Evolutionary conservation across 2,888 invertebrate species (phyloP), one percentile per base, ranked within the genome.

Genomic region (Melanotus villosus): DNA sequence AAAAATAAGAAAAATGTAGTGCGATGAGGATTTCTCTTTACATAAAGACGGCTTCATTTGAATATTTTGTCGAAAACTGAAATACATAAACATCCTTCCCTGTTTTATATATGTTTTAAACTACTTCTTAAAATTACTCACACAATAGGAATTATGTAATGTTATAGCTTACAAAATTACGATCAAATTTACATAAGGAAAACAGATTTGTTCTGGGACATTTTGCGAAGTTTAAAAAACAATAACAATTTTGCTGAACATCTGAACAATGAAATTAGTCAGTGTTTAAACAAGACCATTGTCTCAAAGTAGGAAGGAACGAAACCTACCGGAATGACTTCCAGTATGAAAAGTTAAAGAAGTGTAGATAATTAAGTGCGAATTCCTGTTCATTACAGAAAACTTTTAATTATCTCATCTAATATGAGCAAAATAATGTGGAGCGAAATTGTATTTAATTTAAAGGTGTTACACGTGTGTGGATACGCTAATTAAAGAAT

Each of bases 1-100:
- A 43, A 43, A 19, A 19, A 43, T 43, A 43, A n/a, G n/a, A n/a
- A n/a, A n/a, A n/a, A n/a, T n/a, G n/a, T 43, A 43, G 43, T 43
- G 14, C 41, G 16, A 41, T 6, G 1, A 41, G 16, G 21, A 21
- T 45, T 47, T 47, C 47, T 23, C 43, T 16, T 43, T 34, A 12
- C 1, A n/a, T 12, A 1, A 12, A 34, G 34, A 12, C 12, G 12
- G 5, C 5, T 3, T n/a, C 12, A 12, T 34, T 34, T 34, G 6
- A n/a, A 34, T 12, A n/a, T n/a, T n/a, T n/a, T n/a, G n/a, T n/a
- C n/a, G n/a, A n/a, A n/a, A n/a, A n/a, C n/a, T n/a, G n/a, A n/a
- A n/a, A n/a, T n/a, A n/a, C n/a, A n/a, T n/a, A n/a, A n/a, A n/a
- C n/a, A n/a, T n/a, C n/a, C n/a, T n/a, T n/a, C n/a, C n/a, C n/a